Evolutionary conservation across 2,113 vertebrate genomes (phyloP).

Genomic region (Pelvicachromis taeniatus): DNA sequence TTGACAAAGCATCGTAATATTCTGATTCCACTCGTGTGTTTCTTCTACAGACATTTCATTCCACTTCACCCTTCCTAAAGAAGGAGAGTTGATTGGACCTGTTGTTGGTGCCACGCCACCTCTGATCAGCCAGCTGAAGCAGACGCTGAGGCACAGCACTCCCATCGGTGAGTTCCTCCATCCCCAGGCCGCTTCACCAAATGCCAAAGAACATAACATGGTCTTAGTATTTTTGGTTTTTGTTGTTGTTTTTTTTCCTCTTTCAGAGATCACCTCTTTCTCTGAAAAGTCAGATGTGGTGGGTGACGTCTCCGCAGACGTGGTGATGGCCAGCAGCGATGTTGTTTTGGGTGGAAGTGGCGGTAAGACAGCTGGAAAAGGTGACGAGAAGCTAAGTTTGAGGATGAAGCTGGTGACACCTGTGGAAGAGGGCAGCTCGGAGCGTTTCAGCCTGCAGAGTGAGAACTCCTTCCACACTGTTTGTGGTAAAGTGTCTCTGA

Average conservation of each 20-base stretch:
- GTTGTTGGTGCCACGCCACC: slow-evolving; percentile 80
- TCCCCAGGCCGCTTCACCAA: background rate
- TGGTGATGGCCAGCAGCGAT: slow-evolving; percentile 73
- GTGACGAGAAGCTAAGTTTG: slow-evolving; percentile 82
- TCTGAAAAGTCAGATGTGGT: slow-evolving; percentile 68
- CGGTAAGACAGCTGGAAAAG: slow-evolving; percentile 48
- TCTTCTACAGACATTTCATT: slow-evolving; percentile 79
- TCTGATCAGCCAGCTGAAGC: slow-evolving; percentile 83
- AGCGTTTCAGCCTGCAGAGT: slow-evolving; percentile 93
- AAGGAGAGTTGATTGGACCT: slow-evolving; percentile 83
- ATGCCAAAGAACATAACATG: background rate
- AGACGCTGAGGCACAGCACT: slow-evolving; percentile 92
- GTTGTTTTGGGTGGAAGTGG: slow-evolving; percentile 66
- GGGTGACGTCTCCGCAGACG: slow-evolving; percentile 74
- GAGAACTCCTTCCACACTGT: slow-evolving; percentile 52
- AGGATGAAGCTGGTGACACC: slow-evolving; percentile 90
- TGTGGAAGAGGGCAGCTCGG: slow-evolving; percentile 80
- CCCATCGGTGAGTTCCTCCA: slow-evolving; percentile 84
- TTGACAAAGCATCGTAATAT: background rate
- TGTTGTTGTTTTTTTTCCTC: too few relatives aligned
- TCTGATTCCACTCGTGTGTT: background rate
- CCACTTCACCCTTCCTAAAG: slow-evolving; percentile 88
- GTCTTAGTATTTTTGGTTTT: fast-evolving
- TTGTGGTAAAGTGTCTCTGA: background rate
- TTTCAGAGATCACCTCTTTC: slow-evolving; percentile 78